Conservation (phyloP, 2,797 vertebrate species). For the Micrastur ruficollis region DNA sequence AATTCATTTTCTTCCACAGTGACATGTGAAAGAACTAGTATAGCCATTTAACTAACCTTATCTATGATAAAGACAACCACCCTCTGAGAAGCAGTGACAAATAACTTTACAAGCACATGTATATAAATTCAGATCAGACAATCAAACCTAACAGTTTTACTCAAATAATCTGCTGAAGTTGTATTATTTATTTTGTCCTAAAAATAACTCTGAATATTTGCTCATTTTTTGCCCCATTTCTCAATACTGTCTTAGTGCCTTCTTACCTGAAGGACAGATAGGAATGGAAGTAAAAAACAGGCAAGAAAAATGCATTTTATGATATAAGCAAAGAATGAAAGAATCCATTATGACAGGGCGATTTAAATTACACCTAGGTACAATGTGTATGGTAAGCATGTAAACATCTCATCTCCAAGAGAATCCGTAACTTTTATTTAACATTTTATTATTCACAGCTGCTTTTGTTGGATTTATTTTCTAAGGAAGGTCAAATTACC, state of each 20-base stretch:
- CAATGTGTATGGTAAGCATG: background rate
- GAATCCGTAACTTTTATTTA: background rate
- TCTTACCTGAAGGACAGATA: background rate
- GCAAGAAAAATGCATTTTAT: background rate
- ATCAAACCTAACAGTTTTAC: background rate
- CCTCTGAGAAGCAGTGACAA: background rate
- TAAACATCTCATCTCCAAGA: background rate
- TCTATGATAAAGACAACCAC: background rate
- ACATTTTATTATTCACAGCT: background rate
- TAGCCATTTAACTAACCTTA: background rate
- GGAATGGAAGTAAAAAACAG: background rate
- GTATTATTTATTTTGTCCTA: background rate
- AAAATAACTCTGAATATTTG: background rate
- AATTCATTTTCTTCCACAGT: background rate
- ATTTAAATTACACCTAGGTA: background rate
- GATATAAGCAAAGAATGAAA: background rate
- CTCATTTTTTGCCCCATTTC: background rate
- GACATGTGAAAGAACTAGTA: background rate
- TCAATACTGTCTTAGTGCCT: background rate
- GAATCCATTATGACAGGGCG: background rate
- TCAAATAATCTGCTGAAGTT: background rate
- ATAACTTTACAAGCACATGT: background rate
- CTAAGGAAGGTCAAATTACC: background rate
- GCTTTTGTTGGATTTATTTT: background rate
- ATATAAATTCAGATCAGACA: background rate